Evolutionary conservation across 2,113 vertebrate species (phyloP), one percentile per base, ranked within the genome.

Genomic region (Prunella fulvescens): DNA sequence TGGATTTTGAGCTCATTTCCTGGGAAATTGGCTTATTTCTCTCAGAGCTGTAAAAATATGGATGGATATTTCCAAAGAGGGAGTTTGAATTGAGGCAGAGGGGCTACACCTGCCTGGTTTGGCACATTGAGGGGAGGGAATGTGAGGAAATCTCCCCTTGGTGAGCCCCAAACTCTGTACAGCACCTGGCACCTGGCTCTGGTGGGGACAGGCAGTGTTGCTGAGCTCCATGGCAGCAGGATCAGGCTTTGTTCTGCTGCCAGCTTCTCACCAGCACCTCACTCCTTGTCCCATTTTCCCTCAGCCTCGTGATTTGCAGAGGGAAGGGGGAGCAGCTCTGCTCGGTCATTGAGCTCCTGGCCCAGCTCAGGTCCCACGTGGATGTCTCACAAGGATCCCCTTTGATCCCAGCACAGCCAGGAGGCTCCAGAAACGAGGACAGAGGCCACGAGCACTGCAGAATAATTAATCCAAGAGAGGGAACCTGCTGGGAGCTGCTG

Each of bases 291-390:
- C 86, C 35, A 1, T 56, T 84, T 40, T 48, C 66, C 85, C 4
- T 33, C 85, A 72, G 73, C 70, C 90, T 79, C 13, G 2, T 84
- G 95, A 64, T 24, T 4, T 2, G 2, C 16, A 18, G 20, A 66
- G 62, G 60, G 92, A 22, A 8, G 37, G 1, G 65, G 31, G 56
- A 54, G 39, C 61, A 25, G 80, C 83, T 37, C 37, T 37, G 37
- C 37, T 47, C 5, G 0, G 54, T 42, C 51, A 1, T 0, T 14
- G n/a, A 69, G 42, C 3, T 42, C 67, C 65, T 53, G 67, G 48
- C 91, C 31, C 7, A 0, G 47, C 45, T 60, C 71, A 7, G n/a
- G 25, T 47, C 81, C 86, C 95, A 54, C 18, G 8, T 57, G 94
- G 82, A 25, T 50, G 7, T 11, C 85, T 62, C 94, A 29, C 78